Base-by-base conservation (phyloP, 2,888 invertebrate genomes). In the Morpho deidamia region DNA sequence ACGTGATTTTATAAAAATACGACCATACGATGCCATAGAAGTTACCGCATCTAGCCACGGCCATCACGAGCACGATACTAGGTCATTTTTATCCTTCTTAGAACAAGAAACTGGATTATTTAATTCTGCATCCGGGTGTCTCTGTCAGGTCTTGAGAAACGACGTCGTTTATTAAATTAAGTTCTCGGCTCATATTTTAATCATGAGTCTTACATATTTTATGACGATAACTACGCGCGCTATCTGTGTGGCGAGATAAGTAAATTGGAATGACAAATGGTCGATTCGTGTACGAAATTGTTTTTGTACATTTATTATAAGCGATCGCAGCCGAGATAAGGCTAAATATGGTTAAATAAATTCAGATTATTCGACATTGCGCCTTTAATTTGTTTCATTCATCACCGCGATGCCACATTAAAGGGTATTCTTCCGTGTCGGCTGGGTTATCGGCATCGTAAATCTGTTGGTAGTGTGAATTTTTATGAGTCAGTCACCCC, bases 401-500 rank as follows among this genome's bases (percentile, higher is more conserved):
- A 61, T 62, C 60, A 60, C 55, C 54, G 39, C 42, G 38, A 11
- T 45, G 45, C 49, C 56, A 56, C 51, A 60, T 60, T 56, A 60
- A 61, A 51, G 47, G 49, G 44, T 51, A 63, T 65, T 71, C 78
- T 81, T 82, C 82, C 81, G 56, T 44, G 73, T 70, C 70, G n/a
- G n/a, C n/a, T 65, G 68, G 74, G 74, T 63, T 74, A 80, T 79
- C 75, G 69, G 64, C 70, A 67, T 68, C 67, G 71, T 79, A 75
- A 81, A 81, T 82, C 74, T 73, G 66, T 71, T 55, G 70, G 71
- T 74, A 76, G 81, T 74, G 78, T 75, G 74, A 78, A 53, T 74
- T 76, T 78, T 78, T 74, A 68, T 74, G 76, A 82, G 83, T 83
- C 83, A 82, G 72, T 83, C 73, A 83, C 83, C 83, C 77, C 76